Conservation (phyloP, 2,113 vertebrate genomes). For the Eulemur macaco region DNA sequence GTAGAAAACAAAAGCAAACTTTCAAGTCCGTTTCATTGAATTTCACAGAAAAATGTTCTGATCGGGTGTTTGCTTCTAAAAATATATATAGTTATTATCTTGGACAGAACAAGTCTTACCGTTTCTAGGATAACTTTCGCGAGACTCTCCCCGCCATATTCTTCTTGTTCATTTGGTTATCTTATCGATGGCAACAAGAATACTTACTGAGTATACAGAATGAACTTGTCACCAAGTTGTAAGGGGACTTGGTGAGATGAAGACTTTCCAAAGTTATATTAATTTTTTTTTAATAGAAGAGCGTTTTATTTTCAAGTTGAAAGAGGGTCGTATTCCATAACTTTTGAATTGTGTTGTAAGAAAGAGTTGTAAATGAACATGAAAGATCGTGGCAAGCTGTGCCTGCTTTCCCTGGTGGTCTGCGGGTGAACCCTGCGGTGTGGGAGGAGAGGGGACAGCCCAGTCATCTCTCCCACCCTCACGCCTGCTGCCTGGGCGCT, state of each 20-base stretch:
- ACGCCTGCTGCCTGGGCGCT: background rate
- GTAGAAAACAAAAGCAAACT: background rate
- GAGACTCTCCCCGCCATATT: too few relatives aligned
- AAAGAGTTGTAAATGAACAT: background rate
- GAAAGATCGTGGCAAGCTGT: background rate
- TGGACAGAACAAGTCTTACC: background rate
- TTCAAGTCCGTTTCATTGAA: background rate
- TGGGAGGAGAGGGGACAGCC: background rate
- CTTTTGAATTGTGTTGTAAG: background rate
- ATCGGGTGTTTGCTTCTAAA: background rate
- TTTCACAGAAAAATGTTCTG: background rate
- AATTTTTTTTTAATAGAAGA: background rate
- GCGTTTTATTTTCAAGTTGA: background rate
- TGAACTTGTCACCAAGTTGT: background rate
- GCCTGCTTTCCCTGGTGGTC: background rate
- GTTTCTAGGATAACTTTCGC: background rate
- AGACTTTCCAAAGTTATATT: background rate
- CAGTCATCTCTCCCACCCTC: background rate
- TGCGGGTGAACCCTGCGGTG: background rate
- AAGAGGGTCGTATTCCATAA: background rate
- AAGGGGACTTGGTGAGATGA: background rate
- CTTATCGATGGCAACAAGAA: background rate
- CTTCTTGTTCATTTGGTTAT: background rate
- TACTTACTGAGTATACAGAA: background rate
- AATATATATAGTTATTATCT: background rate